These are phyloP conservation scores for Apodemus sylvaticus DNA, from an alignment of 2,113 vertebrate genomes.

Conservation along the genomic window DNA sequence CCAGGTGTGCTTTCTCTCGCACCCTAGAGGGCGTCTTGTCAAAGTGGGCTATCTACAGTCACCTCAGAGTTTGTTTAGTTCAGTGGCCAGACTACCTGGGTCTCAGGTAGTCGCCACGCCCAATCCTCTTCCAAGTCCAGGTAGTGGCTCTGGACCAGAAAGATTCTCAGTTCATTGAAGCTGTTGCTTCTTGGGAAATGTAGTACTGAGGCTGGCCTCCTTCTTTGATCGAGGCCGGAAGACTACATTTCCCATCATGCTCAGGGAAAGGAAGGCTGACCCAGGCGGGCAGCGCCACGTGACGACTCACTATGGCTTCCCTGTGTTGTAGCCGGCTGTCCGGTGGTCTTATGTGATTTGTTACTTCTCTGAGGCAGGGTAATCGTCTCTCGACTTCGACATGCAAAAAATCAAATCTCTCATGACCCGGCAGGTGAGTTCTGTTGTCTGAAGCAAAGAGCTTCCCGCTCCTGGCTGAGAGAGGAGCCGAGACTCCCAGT, in stretches of 20 bases:
- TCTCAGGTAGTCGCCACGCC: not conserved
- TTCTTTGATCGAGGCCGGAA: rapidly evolving
- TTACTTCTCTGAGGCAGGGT: not conserved
- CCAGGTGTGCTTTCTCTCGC: not conserved
- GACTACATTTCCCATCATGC: slow-evolving; percentile 82
- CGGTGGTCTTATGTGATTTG: slow-evolving; percentile 33
- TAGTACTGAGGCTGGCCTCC: not conserved
- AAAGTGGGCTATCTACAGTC: not conserved
- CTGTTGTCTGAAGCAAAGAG: not conserved
- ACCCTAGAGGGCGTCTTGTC: not conserved
- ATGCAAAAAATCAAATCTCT: slow-evolving; percentile 99
- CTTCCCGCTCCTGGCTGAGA: not conserved
- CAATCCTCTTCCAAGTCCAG: rapidly evolving
- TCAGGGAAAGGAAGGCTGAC: not conserved
- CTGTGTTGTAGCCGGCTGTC: not conserved
- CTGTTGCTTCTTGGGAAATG: slow-evolving; percentile 59
- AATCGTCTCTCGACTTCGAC: not conserved
- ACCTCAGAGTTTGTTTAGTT: not conserved
- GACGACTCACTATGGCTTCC: slow-evolving; percentile 85
- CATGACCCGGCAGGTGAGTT: slow-evolving; percentile 96
- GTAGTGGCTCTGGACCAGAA: not conserved
- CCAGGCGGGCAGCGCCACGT: slow-evolving; percentile 75
- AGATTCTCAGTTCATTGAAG: not conserved
- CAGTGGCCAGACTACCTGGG: not conserved
- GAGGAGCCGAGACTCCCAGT: not conserved